Evolutionary conservation across 2,113 vertebrate species (phyloP).

Genomic region (Todiramphus saurophagus): DNA sequence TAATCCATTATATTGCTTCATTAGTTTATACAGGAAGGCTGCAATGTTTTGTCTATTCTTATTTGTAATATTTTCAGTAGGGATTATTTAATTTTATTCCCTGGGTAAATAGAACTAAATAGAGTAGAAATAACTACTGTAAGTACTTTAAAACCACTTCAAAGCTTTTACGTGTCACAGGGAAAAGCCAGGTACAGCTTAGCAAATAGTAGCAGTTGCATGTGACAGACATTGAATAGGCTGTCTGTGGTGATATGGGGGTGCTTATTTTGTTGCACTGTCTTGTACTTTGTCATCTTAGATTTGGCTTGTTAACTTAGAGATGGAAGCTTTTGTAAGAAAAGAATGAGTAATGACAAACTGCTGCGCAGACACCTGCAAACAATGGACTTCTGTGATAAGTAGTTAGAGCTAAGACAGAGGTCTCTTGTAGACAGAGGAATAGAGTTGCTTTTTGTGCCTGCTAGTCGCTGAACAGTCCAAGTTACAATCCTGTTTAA

Average conservation of each 20-base stretch:
- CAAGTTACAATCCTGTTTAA: neutral
- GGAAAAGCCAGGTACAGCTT: neutral
- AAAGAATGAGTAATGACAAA: neutral
- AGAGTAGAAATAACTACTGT: neutral
- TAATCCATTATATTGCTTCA: neutral
- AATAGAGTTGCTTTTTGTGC: neutral
- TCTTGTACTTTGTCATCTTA: neutral
- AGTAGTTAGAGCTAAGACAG: neutral
- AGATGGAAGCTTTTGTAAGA: neutral
- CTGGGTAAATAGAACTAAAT: neutral
- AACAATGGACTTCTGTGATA: neutral
- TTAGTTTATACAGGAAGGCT: neutral
- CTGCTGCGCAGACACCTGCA: neutral
- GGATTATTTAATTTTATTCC: neutral
- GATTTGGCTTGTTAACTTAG: neutral
- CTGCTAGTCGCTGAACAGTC: neutral
- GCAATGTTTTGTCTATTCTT: neutral
- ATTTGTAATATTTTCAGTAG: neutral
- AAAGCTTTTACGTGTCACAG: neutral
- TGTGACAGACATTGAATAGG: neutral
- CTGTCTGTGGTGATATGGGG: neutral
- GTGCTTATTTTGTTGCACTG: neutral
- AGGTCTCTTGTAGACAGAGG: neutral
- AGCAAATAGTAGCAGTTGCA: neutral
- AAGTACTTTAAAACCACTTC: neutral